Base-by-base conservation (phyloP, 92 coral and sea anemone genomes). In the Phenganax subtilis region DNA sequence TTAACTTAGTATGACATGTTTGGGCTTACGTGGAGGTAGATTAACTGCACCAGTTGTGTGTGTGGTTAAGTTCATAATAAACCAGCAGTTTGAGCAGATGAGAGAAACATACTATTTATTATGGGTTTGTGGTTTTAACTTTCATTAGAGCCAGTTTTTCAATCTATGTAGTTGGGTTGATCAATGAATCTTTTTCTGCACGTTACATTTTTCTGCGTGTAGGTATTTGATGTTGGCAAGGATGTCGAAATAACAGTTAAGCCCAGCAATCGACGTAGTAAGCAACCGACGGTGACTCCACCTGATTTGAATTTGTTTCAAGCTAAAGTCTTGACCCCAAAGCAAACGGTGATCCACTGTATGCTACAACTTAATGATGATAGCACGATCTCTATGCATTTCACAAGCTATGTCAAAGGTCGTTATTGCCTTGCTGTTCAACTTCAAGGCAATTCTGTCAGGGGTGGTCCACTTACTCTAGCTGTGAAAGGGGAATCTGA, bases 381-480 rank as follows among this genome's bases (percentile, higher is more conserved):
- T 25, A 69, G 66, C 20, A 28, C 81, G 58, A 51, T 76, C 20
- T 58, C 69, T 20, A 69, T 76, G 64, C 69, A 76, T 59, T 76
- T 76, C 57, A 28, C 29, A 0, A 76, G 81, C 37, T 76, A 57
- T 29, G 58, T 76, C 8, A 10, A 28, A 30, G 81, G 81, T 58
- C 81, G 81, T 12, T 70, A 76, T 59, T 70, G 81, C 27, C 16
- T 76, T 53, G 81, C 81, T 29, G 81, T 76, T 29, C 70, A 64
- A 31, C 53, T 76, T 27, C 55, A 64, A 5, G 81, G 56, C 9
- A 76, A 59, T 44, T 61, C 53, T 28, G 54, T 76, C 27, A 67
- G 81, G 31, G 81, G 81, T 8, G 60, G 81, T 44, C 81, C 81
- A 57, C 17, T 57, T 29, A 57, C 69, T 31, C 53, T 76, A 25